These are phyloP conservation scores for Acrocephalus scirpaceus DNA, from an alignment of 2,797 vertebrate species.

Conservation along the genomic window DNA sequence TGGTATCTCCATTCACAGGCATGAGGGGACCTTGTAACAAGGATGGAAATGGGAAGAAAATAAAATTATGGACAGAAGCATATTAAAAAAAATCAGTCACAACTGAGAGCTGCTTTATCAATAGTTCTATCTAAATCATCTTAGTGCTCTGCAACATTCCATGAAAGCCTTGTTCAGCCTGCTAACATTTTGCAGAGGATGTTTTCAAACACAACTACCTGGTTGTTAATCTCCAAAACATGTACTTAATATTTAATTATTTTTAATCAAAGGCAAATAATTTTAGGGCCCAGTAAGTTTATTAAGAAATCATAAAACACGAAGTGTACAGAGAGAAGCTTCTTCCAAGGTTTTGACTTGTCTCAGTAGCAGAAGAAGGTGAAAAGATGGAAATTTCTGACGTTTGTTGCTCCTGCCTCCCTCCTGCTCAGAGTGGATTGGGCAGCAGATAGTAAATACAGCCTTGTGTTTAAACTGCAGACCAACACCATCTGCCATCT, in stretches of 20 bases:
- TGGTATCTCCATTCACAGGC: not conserved
- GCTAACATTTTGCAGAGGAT: not conserved
- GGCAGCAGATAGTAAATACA: fast-evolving
- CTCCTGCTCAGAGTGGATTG: not conserved
- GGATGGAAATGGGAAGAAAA: not conserved
- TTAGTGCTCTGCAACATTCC: fast-evolving
- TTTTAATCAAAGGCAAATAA: not conserved
- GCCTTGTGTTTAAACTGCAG: not conserved
- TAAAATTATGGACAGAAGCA: not conserved
- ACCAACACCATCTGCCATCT: not conserved
- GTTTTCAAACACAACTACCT: not conserved
- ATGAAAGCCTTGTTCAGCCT: not conserved
- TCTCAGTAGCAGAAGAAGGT: not conserved
- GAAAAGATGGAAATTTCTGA: not conserved
- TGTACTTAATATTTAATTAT: not conserved
- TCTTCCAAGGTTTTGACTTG: not conserved
- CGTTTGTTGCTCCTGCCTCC: not conserved
- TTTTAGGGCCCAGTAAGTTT: not conserved
- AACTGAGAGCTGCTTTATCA: not conserved
- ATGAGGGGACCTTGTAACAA: not conserved
- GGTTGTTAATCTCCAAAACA: not conserved
- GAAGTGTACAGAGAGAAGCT: not conserved
- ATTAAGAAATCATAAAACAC: not conserved
- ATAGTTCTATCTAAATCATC: not conserved
- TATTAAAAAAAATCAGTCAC: not conserved